Evolutionary conservation across 2,113 vertebrate genomes (phyloP).

Genomic region (Sigmodon hispidus): DNA sequence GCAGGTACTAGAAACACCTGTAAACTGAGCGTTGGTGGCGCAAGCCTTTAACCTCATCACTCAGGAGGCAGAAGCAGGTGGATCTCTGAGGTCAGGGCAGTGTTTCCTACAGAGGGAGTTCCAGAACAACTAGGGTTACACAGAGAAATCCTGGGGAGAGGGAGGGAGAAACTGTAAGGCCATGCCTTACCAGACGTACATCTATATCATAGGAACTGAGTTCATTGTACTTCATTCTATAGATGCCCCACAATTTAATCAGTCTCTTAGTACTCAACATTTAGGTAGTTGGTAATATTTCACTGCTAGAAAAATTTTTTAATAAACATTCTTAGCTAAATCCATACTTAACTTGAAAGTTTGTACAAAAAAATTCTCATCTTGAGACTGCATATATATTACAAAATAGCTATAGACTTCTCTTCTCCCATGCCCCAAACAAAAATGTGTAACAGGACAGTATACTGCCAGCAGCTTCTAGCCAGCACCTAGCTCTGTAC

Average conservation of each 20-base stretch:
- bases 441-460: background rate
- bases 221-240: background rate
- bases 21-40: background rate
- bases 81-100: background rate
- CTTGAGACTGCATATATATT: background rate
- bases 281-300: conserved; percentile 23
- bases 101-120: background rate
- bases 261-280: background rate
- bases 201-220: background rate
- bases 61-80: background rate
- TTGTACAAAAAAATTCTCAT: background rate
- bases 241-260: background rate
- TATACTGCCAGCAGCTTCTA: background rate
- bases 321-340: conserved; percentile 46
- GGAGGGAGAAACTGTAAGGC: background rate
- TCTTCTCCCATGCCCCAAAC: background rate
- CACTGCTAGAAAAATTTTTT: conserved; percentile 1
- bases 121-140: background rate
- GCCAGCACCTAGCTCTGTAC: background rate
- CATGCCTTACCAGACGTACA: background rate
- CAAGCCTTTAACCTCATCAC: background rate
- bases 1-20: background rate
- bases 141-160: background rate
- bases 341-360: background rate
- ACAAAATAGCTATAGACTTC: background rate